A percentile compares a stretch with the other conserved stretches of the same genome.
phyloP scores from a whole-genome alignment of 2,113 vertebrate species.

The western clawed frog (Xenopus tropicalis) region UCB_Xtro_10.0 CM004444.2:46858001-46858500 shows the following conservation, averaged over 20 bases:
- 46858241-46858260: conserved; percentile 35
- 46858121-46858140: too few species aligned
- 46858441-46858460: background rate
- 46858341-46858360: conserved; percentile 31
- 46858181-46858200: conserved; percentile 55
- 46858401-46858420: conserved; percentile 33
- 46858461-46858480: background rate
- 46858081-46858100: too few species aligned
- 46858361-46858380: conserved; percentile 31
- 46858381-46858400: conserved; percentile 38
- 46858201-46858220: conserved; percentile 23
- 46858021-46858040: too few species aligned
- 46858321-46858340: conserved; percentile 15
- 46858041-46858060: too few species aligned
- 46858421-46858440: conserved; percentile 25
- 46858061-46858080: too few species aligned
- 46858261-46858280: conserved; percentile 23
- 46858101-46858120: too few species aligned
- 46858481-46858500: too few species aligned
- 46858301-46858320: conserved; percentile 36
- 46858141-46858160: conserved; percentile 49
- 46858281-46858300: conserved; percentile 23
- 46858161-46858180: conserved; percentile 58
- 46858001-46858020: too few species aligned
- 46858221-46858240: conserved; percentile 2